Evolutionary conservation across 1,140 invertebrate genomes (phyloP).

Genomic region (Bradysia coprophila): DNA sequence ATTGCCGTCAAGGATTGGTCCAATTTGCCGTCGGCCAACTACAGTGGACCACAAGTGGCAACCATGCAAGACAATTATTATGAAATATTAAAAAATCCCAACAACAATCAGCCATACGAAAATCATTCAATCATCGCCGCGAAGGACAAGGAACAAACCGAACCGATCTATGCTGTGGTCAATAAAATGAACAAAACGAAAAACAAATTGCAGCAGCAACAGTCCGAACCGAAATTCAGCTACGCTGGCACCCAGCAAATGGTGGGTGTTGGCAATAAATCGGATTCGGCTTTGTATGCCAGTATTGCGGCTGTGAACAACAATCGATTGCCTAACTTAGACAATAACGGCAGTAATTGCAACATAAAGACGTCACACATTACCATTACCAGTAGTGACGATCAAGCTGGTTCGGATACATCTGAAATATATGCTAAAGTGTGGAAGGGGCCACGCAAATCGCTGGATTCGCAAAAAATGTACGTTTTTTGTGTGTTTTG

Average conservation of each 20-base stretch:
- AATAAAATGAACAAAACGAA: conserved; percentile 22
- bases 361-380: conserved; percentile 1
- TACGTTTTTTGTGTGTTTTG: conserved; percentile 6
- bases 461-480: conserved; percentile 23
- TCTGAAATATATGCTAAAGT: conserved; percentile 22
- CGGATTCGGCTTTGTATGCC: background rate
- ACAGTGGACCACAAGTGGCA: background rate
- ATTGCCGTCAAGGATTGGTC: conserved; percentile 23
- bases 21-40: background rate
- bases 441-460: conserved; percentile 23
- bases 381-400: background rate
- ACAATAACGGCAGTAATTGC: background rate
- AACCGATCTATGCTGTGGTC: conserved; percentile 20
- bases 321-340: conserved; percentile 3
- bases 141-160: background rate
- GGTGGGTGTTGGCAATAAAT: background rate
- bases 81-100: conserved; percentile 3
- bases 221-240: conserved; percentile 1
- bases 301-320: background rate
- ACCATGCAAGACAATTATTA: conserved; percentile 3
- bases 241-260: background rate
- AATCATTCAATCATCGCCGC: conserved; percentile 6
- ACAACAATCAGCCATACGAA: conserved; percentile 12
- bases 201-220: conserved; percentile 5
- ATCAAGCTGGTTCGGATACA: conserved; percentile 4